A percentile compares a stretch with the other conserved stretches of the same genome.
Conservation (phyloP, 64 coral and sea anemone species). For the Montipora foliosa region DNA sequence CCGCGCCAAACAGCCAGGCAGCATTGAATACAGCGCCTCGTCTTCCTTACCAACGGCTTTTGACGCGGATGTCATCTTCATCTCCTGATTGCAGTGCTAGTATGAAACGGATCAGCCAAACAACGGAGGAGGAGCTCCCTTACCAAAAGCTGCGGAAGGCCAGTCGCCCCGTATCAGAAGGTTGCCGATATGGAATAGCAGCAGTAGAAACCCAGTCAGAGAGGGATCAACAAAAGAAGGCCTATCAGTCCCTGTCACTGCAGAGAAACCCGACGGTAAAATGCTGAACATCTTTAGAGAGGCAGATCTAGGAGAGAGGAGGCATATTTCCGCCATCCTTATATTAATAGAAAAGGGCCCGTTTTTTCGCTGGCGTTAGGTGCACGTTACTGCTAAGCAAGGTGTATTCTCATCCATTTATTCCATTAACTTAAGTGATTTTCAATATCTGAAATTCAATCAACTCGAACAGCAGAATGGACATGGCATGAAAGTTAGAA, state of each 20-base stretch:
- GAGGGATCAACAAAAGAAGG: neutral
- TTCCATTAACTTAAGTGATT: too few species aligned
- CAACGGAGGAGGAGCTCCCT: neutral
- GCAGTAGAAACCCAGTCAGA: neutral
- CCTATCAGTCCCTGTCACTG: conserved; percentile 14
- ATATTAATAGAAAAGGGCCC: too few species aligned
- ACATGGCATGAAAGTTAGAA: too few species aligned
- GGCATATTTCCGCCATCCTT: too few species aligned
- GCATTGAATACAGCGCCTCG: neutral
- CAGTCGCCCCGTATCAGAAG: neutral
- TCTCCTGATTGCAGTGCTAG: neutral
- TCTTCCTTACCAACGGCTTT: conserved; percentile 42
- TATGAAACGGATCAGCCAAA: neutral
- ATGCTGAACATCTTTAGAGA: too few species aligned
- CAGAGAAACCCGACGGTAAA: conserved; percentile 32
- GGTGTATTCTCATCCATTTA: too few species aligned
- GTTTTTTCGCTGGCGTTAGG: too few species aligned
- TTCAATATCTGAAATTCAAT: too few species aligned
- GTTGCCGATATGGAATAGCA: neutral
- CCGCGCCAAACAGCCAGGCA: neutral
- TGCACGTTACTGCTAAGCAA: too few species aligned
- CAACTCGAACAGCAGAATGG: too few species aligned
- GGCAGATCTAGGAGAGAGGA: too few species aligned
- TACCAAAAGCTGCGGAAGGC: conserved; percentile 23
- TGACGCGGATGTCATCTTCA: neutral